Base-by-base conservation (phyloP, 92 coral and sea anemone genomes). In the Blastomussa wellsi region DNA sequence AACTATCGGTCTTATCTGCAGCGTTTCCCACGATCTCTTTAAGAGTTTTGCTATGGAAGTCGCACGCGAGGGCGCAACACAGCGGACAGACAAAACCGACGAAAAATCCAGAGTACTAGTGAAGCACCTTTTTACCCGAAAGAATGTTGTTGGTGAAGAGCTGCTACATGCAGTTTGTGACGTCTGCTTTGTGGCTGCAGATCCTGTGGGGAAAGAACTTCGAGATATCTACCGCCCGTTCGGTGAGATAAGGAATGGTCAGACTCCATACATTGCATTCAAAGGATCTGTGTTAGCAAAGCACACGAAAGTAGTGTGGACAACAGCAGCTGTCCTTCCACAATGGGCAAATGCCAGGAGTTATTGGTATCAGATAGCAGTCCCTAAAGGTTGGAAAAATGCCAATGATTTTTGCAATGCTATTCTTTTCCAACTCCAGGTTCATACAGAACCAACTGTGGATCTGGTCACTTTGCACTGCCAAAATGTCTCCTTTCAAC, bases 401-500 rank as follows among this genome's bases (percentile, higher is more conserved):
- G 8, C 70, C 10, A 0, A 7, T 47, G 82, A 66, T 62, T 32
- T 75, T 76, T 64, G 69, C 66, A 38, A 76, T 14, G 77, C 76
- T 3, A 77, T 85, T 20, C 64, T 53, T 36, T 1, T n/a, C 52
- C 32, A 67, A 0, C 88, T 85, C 1, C 39, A 67, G 19, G 53
- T 85, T 51, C 51, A 44, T 0, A 5, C 33, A 8, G 81, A 79
- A 48, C 98, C 98, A 68, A 82, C 91, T 10, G 52, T 85, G 0
- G 94, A 94, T 20, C 75, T 84, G 49, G 92, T 90, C 1, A 57
- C 75, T 13, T 39, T 59, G 39, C 98, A 95, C 57, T 88, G 91
- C 76, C 79, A 90, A 66, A 88, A 92, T 67, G 51, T 95, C 48
- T 95, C 91, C 64, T 82, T 28, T 49, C 62, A 51, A 11, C 76